These are phyloP conservation scores for Zaprionus camerounensis DNA, from an alignment of 1,140 invertebrate genomes.

Conservation along the genomic window DNA sequence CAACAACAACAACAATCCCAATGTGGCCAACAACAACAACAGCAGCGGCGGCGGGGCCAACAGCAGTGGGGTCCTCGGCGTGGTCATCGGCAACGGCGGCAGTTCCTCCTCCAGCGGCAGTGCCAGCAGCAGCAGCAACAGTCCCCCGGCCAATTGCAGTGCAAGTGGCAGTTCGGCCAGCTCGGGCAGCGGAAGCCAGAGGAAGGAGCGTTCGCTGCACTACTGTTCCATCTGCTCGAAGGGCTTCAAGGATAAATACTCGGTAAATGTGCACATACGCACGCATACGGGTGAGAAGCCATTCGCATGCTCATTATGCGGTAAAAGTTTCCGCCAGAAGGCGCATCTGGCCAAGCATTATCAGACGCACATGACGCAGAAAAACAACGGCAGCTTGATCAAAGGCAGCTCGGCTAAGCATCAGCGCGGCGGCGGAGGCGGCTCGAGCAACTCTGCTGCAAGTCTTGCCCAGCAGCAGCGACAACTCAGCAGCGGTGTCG, in stretches of 20 bases:
- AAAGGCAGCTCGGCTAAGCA: slow-evolving; percentile 73
- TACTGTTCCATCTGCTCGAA: slow-evolving; percentile 96
- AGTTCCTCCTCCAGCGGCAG: slow-evolving; percentile 69
- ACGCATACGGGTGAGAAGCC: slow-evolving; percentile 95
- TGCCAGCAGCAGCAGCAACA: slow-evolving; percentile 75
- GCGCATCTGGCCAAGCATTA: slow-evolving; percentile 99
- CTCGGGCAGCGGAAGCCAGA: slow-evolving; percentile 83
- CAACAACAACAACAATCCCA: slow-evolving; percentile 71
- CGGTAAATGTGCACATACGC: slow-evolving; percentile 95
- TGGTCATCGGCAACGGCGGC: slow-evolving; percentile 53
- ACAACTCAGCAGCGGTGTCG: slow-evolving; percentile 43
- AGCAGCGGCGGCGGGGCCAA: slow-evolving; percentile 84
- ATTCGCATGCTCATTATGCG: slow-evolving; percentile 94
- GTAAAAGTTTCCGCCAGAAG: slow-evolving; percentile 97
- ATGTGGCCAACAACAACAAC: slow-evolving; percentile 72
- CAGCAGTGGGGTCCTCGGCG: slow-evolving; percentile 83
- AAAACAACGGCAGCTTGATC: slow-evolving; percentile 85
- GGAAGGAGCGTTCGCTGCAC: slow-evolving; percentile 93
- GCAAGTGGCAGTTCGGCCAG: slow-evolving; percentile 53
- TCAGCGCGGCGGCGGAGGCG: slow-evolving; percentile 49
- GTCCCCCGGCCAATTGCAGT: slow-evolving; percentile 60
- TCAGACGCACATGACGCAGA: slow-evolving; percentile 95
- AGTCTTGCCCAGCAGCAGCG: slow-evolving; percentile 55
- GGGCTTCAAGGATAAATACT: slow-evolving; percentile 97
- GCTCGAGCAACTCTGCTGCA: neutral